Conservation (phyloP, 2,797 vertebrate species). For the Sebastes alutus region DNA sequence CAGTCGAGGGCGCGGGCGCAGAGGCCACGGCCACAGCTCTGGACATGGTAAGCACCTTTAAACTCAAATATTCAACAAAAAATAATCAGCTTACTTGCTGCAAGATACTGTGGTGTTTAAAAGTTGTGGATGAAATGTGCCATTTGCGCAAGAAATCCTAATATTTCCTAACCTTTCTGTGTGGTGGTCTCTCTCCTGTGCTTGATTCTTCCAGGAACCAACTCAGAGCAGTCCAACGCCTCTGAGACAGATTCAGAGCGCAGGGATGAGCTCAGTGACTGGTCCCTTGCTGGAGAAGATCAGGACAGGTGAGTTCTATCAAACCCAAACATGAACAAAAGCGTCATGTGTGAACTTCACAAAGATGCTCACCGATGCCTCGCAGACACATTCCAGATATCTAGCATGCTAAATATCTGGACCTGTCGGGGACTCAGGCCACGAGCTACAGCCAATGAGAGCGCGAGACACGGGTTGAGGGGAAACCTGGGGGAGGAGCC, state of each 20-base stretch:
- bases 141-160: not conserved
- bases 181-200: not conserved
- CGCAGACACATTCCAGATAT: too few species aligned
- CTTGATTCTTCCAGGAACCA: conserved; percentile 85
- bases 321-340: not conserved
- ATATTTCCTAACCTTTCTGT: not conserved
- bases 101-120: not conserved
- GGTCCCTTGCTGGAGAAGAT: conserved; percentile 95
- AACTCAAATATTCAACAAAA: not conserved
- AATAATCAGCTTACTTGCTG: not conserved
- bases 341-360: too few species aligned
- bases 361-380: too few species aligned
- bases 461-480: too few species aligned
- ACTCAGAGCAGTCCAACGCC: conserved; percentile 95
- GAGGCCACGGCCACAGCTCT: conserved; percentile 92
- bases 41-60: conserved; percentile 87
- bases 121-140: not conserved
- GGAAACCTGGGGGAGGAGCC: too few species aligned
- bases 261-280: conserved; percentile 96
- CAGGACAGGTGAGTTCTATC: conserved; percentile 75
- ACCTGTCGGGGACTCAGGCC: too few species aligned
- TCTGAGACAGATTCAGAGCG: conserved; percentile 98
- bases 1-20: conserved; percentile 91
- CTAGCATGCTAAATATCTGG: too few species aligned
- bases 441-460: too few species aligned